Conservation (phyloP, 2,888 invertebrate species). For the Pterobdella sp. region DNA sequence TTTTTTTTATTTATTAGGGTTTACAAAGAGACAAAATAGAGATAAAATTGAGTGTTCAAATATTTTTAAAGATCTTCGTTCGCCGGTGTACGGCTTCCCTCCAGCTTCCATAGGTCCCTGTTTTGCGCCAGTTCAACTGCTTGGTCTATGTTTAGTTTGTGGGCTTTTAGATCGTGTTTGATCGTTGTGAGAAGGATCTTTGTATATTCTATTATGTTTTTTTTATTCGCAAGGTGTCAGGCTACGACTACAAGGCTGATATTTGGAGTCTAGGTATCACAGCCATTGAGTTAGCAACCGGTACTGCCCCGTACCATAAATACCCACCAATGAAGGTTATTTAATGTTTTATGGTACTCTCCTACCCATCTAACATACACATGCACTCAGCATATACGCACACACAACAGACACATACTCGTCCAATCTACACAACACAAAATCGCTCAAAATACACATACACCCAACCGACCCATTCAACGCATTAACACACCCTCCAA, state of each 20-base stretch:
- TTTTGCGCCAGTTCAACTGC: no score
- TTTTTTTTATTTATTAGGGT: no score
- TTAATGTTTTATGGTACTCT: neutral
- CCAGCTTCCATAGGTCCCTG: no score
- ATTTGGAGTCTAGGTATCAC: conserved; percentile 91
- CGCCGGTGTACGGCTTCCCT: no score
- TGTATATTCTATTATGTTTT: no score
- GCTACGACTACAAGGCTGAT: conserved; percentile 95
- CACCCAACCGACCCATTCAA: neutral
- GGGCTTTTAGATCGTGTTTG: no score
- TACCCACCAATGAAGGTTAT: conserved; percentile 89
- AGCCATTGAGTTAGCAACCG: conserved; percentile 93
- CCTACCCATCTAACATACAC: neutral
- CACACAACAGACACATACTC: neutral
- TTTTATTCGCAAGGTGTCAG: conserved; percentile 58
- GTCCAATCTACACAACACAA: neutral
- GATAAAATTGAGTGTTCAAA: no score
- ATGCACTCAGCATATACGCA: neutral
- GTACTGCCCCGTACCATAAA: conserved; percentile 93
- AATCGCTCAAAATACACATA: neutral
- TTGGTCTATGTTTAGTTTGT: no score
- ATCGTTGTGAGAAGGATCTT: no score
- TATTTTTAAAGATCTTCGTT: no score
- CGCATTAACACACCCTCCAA: neutral
- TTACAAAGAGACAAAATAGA: no score